Evolutionary conservation across 1,140 invertebrate genomes (phyloP), one percentile per base, ranked within the genome.

Genomic region (Muscidifurax raptorellus): DNA sequence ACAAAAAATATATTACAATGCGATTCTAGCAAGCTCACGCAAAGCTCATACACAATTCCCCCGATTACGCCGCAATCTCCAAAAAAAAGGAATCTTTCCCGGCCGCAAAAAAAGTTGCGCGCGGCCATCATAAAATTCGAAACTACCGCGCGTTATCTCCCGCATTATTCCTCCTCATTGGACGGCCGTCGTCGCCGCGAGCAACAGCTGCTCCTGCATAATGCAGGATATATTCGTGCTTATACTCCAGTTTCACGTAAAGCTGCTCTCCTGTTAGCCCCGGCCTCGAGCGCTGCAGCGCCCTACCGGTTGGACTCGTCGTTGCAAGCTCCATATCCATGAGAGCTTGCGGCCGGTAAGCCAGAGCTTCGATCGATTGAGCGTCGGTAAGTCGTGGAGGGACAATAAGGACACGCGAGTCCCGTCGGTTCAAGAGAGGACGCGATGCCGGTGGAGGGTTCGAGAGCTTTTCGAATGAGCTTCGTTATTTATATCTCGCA

Each of bases 161-260:
- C 15, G 27, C 67, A 69, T 69, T 69, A 69, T 30, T 69, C 27
- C 28, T 27, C 12, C 12, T 59, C 52, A 59, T 59, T 59, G 52
- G 52, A 0, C 18, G 18, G 52, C 52, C 22, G 18, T 59, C 52
- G 25, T 69, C 28, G 67, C 25, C 25, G 25, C 27, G 22, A 28
- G 71, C 71, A 74, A 74, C 71, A 74, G 71, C 71, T 74, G 71
- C 22, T 74, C 52, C 6, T 36, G 71, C 32, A 32, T 36, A 28
- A 28, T 69, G 28, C 25, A 69, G 25, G 67, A 59, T 6, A 22
- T 6, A 59, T 22, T 18, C 52, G n/a, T n/a, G 18, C 22, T 59
- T 59, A n/a, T n/a, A 59, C 6, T 59, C 22, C 4, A 59, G 52
- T 59, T 59, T 59, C 52, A 4, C 52, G n/a, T 22, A 7, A 6